Evolutionary conservation across 2,797 vertebrate genomes (phyloP).

Genomic region (Gymnothorax reevesii): DNA sequence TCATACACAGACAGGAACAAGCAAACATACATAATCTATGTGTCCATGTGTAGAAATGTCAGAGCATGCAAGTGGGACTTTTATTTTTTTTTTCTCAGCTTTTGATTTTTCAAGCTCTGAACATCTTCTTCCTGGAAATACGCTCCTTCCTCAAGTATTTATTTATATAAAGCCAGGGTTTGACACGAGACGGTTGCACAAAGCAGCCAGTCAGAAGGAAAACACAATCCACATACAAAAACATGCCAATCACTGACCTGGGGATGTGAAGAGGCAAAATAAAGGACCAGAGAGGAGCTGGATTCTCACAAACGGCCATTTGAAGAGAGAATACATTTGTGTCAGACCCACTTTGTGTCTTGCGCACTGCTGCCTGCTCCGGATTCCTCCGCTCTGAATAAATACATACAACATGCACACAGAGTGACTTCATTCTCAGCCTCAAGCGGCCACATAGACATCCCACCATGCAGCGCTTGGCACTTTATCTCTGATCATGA

Average conservation of each 20-base stretch:
- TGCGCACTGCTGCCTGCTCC: conserved; percentile 15
- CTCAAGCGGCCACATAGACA: not conserved
- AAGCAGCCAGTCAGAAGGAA: conserved; percentile 53
- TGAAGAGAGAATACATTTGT: conserved; percentile 67
- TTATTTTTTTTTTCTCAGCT: not conserved
- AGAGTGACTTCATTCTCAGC: not conserved
- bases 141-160: conserved; percentile 34
- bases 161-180: conserved; percentile 59
- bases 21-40: not conserved
- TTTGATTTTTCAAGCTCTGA: not conserved
- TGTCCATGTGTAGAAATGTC: too few species aligned
- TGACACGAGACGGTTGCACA: conserved; percentile 63
- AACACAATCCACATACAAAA: conserved; percentile 71
- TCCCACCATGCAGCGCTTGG: not conserved
- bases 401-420: conserved; percentile 3
- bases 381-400: conserved; percentile 18
- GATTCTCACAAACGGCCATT: conserved; percentile 55
- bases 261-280: conserved; percentile 47
- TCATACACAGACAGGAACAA: not conserved
- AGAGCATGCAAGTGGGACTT: not conserved
- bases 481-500: too few species aligned
- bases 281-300: conserved; percentile 34
- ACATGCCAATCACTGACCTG: conserved; percentile 67
- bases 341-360: conserved; percentile 64
- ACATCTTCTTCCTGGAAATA: conserved; percentile 1